Evolutionary conservation across 1,140 invertebrate genomes (phyloP), one percentile per base, ranked within the genome.

Genomic region (Episyrphus balteatus): DNA sequence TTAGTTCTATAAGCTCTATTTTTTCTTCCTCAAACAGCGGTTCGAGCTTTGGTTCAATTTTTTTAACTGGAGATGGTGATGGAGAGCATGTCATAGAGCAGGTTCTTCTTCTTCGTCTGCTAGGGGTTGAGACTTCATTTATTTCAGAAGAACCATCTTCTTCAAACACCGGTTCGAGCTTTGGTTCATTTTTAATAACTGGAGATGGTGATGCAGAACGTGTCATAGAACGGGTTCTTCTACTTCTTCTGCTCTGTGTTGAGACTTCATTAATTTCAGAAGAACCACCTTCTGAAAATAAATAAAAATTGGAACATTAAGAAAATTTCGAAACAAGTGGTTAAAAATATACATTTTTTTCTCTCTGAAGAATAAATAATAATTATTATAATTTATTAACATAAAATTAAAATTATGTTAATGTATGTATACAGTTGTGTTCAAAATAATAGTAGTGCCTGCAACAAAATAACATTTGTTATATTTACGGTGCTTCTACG

Each of bases 191-290:
- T 21, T 54, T 47, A 9, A 51, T 64, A 18, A 52, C 44, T 34
- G 55, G 51, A 8, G 66, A 55, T 14, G 63, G 63, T 32, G 63
- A 66, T 2, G 62, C 62, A 18, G 63, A 66, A 9, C 63, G 56
- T 15, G 63, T 66, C 61, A 66, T 66, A 26, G 63, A 68, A n/a
- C 62, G 52, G 14, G 64, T 65, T 17, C 62, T 57, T 40, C 66
- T 57, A 44, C 59, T 55, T 19, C 67, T 53, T 19, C 59, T 49
- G 47, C 59, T 58, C 48, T 63, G 63, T 45, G 63, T 66, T 12
- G 38, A 7, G 14, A 26, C 8, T 26, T 26, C 21, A 26, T 54
- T 58, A 34, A 58, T 53, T 51, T 42, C 46, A 1, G 49, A 49
- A 15, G 42, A 14, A 10, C 53, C 56, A 48, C 61, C 61, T 56